Conservation (phyloP, 2,797 vertebrate genomes). For the Paratrypauchen microcephalus region DNA sequence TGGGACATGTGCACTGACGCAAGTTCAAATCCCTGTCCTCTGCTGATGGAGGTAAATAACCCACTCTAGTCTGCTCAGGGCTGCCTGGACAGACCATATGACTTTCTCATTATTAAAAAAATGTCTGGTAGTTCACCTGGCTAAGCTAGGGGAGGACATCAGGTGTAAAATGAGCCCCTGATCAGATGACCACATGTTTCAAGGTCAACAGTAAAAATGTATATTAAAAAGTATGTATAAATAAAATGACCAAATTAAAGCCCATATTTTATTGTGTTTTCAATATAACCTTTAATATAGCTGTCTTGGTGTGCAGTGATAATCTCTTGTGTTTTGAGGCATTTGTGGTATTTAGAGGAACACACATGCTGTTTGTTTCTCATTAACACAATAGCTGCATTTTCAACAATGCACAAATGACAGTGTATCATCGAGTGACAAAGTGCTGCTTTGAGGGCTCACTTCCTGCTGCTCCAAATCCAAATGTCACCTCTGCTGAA, state of each 20-base stretch:
- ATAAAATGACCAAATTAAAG: not conserved
- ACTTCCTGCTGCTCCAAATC: slow-evolving; percentile 31
- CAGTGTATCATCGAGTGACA: slow-evolving; percentile 39
- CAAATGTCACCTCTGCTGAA: slow-evolving; percentile 53
- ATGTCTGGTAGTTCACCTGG: no score
- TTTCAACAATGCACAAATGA: slow-evolving; percentile 51
- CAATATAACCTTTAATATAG: not conserved
- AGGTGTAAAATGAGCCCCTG: no score
- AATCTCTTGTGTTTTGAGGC: not conserved
- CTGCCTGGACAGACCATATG: slow-evolving; percentile 6
- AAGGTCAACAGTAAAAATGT: no score
- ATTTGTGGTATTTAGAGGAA: slow-evolving; percentile 12
- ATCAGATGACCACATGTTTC: no score
- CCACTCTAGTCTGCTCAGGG: slow-evolving; percentile 40
- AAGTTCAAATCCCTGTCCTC: slow-evolving; percentile 56
- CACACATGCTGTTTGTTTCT: slow-evolving; percentile 20
- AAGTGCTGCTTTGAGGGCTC: slow-evolving; percentile 47
- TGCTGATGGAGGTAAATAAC: slow-evolving; percentile 65
- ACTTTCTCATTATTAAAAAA: not conserved
- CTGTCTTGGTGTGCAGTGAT: not conserved
- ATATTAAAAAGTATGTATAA: no score
- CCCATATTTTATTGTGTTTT: slow-evolving; percentile 1
- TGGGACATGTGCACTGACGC: slow-evolving; percentile 66
- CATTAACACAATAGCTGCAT: slow-evolving; percentile 47
- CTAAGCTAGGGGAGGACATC: no score